Conservation (phyloP, 2,888 invertebrate genomes). For the Teleiodes luculella region DNA sequence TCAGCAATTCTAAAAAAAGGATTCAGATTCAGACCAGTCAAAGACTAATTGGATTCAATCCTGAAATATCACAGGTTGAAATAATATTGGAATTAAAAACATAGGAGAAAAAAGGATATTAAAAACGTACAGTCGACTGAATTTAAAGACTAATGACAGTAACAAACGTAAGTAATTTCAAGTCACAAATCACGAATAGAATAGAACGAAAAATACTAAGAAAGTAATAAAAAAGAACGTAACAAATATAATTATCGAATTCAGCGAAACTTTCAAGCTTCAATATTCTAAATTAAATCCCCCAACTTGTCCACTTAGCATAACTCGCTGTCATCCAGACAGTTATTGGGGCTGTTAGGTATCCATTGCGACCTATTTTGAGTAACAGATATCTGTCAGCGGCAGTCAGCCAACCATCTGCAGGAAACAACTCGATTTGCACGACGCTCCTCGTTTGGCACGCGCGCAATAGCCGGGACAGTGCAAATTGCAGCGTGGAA, state of each 20-base stretch:
- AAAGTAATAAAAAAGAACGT: too few relatives aligned
- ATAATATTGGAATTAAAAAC: too few relatives aligned
- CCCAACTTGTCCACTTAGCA: background rate
- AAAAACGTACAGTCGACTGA: too few relatives aligned
- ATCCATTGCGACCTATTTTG: constrained; percentile 7
- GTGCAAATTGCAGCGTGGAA: background rate
- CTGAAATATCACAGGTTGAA: background rate
- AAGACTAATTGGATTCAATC: background rate
- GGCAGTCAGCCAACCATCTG: constrained; percentile 5
- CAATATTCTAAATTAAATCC: background rate
- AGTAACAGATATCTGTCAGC: constrained; percentile 5
- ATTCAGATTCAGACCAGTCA: background rate
- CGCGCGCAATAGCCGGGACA: background rate
- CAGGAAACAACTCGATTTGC: constrained; percentile 4
- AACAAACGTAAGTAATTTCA: too few relatives aligned
- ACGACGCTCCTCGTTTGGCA: constrained; percentile 1
- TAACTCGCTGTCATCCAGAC: background rate
- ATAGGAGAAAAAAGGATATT: too few relatives aligned
- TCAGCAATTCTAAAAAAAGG: too few relatives aligned
- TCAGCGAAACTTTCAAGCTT: too few relatives aligned
- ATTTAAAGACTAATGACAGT: too few relatives aligned
- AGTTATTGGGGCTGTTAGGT: background rate
- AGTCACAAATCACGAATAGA: too few relatives aligned
- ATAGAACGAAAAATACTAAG: too few relatives aligned
- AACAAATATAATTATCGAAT: too few relatives aligned